A percentile compares a stretch with the other conserved stretches of the same genome.
These are phyloP conservation scores for Graptemys geographica DNA, from an alignment of 2,797 vertebrate species.

Conservation along the genomic window DNA sequence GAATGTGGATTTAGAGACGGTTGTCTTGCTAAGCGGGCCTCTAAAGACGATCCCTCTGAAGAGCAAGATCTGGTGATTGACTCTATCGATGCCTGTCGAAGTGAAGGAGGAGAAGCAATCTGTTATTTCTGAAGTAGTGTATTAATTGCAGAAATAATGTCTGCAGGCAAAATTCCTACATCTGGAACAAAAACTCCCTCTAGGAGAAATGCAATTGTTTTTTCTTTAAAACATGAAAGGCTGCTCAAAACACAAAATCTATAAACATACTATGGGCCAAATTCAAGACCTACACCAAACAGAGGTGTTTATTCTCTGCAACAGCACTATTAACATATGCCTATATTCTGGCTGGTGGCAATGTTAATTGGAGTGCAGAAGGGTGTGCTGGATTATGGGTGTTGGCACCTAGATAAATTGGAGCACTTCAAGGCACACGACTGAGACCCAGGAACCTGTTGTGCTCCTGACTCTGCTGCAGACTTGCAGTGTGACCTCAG, in stretches of 20 bases:
- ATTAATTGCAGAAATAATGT: not conserved
- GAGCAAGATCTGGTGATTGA: not conserved
- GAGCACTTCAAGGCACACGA: not conserved
- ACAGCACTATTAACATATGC: fast-evolving
- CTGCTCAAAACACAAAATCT: not conserved
- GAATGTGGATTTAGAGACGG: not conserved
- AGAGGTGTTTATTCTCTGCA: not conserved
- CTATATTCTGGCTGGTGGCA: not conserved
- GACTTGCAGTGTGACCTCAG: not conserved
- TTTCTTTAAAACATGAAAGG: not conserved
- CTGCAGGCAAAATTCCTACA: not conserved
- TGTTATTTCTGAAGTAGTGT: not conserved
- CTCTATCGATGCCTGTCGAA: not conserved
- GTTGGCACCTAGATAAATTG: not conserved
- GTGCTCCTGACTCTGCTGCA: not conserved
- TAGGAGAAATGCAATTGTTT: not conserved
- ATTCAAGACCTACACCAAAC: fast-evolving
- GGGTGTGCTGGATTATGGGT: not conserved
- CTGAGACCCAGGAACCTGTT: not conserved
- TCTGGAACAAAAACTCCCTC: not conserved
- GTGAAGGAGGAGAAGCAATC: not conserved
- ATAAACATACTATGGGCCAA: not conserved
- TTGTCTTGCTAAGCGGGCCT: not conserved
- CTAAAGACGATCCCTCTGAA: not conserved
- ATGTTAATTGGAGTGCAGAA: not conserved